Percentiles rank a stretch among this genome's conserved stretches.
Conservation (phyloP, 1,140 invertebrate genomes). For the Leptinotarsa undecemlineata region DNA sequence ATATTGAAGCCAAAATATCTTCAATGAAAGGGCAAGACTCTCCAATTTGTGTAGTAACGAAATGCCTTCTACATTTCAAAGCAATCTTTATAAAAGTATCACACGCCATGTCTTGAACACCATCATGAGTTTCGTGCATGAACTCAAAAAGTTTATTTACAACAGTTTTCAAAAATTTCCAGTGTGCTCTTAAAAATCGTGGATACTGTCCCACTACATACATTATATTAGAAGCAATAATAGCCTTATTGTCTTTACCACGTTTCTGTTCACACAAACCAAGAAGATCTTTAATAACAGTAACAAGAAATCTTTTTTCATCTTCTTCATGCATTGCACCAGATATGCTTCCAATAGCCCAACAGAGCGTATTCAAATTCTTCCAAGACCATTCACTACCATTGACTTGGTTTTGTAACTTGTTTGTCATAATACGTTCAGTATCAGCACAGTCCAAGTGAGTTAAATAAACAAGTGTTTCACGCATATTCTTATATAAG, state of each 20-base stretch:
- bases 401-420: conserved; percentile 98
- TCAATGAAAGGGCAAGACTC: conserved; percentile 98
- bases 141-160: conserved; percentile 99
- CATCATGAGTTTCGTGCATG: conserved; percentile 99
- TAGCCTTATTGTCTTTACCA: conserved; percentile 99
- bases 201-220: conserved; percentile 99
- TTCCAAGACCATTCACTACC: conserved; percentile 99
- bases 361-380: conserved; percentile 98
- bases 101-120: conserved; percentile 99
- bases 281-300: conserved; percentile 98
- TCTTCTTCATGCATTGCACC: conserved; percentile 99
- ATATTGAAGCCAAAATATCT: conserved; percentile 95
- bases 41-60: conserved; percentile 94
- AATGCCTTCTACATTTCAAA: conserved; percentile 97
- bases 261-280: conserved; percentile 99
- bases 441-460: conserved; percentile 98
- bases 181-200: conserved; percentile 96
- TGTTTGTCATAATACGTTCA: conserved; percentile 98
- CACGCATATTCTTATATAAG: conserved; percentile 99
- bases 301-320: conserved; percentile 98
- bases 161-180: conserved; percentile 99
- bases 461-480: conserved; percentile 97
- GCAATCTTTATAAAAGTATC: conserved; percentile 99
- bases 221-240: conserved; percentile 99
- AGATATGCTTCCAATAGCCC: conserved; percentile 99